Conservation (phyloP, 2,113 vertebrate genomes). For the Ramphastos sulfuratus region DNA sequence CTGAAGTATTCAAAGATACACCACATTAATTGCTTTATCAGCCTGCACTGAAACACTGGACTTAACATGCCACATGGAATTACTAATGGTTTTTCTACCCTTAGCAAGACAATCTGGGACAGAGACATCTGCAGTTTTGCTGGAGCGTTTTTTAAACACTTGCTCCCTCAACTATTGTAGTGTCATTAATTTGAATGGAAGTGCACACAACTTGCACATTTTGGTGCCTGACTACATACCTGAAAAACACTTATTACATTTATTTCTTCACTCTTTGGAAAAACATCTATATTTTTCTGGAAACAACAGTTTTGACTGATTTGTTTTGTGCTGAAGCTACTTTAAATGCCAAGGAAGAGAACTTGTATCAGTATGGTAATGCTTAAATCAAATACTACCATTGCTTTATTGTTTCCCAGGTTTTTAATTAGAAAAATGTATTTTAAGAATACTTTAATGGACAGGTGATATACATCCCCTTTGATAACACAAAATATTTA, state of each 20-base stretch:
- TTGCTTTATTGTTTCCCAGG: background rate
- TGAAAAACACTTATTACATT: background rate
- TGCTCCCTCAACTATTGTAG: background rate
- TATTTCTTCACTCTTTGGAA: background rate
- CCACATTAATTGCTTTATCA: conserved; percentile 23
- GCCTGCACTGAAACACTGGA: background rate
- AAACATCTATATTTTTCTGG: background rate
- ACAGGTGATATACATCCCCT: background rate
- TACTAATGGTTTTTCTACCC: conserved; percentile 14
- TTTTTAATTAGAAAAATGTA: background rate
- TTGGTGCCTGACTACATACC: background rate
- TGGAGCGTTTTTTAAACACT: background rate
- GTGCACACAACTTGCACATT: background rate
- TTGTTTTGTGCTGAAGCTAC: background rate
- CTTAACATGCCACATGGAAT: conserved; percentile 31
- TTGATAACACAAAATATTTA: background rate
- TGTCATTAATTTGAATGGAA: background rate
- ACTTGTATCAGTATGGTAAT: background rate
- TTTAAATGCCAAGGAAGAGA: background rate
- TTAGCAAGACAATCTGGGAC: background rate
- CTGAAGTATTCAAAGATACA: background rate
- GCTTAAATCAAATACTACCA: background rate
- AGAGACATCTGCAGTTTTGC: background rate
- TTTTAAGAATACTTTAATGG: background rate
- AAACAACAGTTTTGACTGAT: background rate